These are phyloP conservation scores for Micromussa lordhowensis DNA, from an alignment of 92 coral and sea anemone genomes.

Conservation along the genomic window DNA sequence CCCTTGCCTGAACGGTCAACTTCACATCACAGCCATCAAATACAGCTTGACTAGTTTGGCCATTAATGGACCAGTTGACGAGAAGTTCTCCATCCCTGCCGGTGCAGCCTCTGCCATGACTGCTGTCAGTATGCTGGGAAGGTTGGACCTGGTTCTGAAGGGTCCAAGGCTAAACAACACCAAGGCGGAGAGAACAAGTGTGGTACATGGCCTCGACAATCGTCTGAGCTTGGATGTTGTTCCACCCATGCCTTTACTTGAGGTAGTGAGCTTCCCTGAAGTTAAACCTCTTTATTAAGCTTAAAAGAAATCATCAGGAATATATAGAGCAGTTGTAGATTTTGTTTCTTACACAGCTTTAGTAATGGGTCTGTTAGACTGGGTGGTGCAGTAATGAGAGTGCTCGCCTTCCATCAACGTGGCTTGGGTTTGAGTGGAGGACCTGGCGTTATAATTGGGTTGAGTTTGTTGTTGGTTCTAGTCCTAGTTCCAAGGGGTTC, in stretches of 20 bases:
- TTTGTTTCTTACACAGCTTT: too few species aligned
- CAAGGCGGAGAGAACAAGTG: slow-evolving; percentile 88
- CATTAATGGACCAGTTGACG: slow-evolving; percentile 92
- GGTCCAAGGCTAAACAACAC: slow-evolving; percentile 87
- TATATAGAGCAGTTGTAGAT: too few species aligned
- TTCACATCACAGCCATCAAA: slow-evolving; percentile 85
- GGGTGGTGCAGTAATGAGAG: too few species aligned
- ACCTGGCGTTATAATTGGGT: too few species aligned
- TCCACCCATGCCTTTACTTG: slow-evolving; percentile 86
- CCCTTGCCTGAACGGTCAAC: slow-evolving; percentile 82
- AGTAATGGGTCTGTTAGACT: too few species aligned
- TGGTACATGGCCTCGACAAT: slow-evolving; percentile 79
- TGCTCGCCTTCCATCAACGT: too few species aligned
- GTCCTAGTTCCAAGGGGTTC: too few species aligned
- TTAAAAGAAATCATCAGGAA: too few species aligned
- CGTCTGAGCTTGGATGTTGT: slow-evolving; percentile 81
- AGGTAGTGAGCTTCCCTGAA: slow-evolving; percentile 50
- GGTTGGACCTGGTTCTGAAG: slow-evolving; percentile 75
- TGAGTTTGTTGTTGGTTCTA: too few species aligned
- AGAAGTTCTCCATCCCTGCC: slow-evolving; percentile 59
- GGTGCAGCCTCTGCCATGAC: slow-evolving; percentile 81
- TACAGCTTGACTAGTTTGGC: slow-evolving; percentile 91
- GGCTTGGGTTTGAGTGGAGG: too few species aligned
- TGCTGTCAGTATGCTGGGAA: slow-evolving; percentile 90
- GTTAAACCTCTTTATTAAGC: too few species aligned